A percentile compares a stretch with the other conserved stretches of the same genome.
Conservation (phyloP, 1,140 invertebrate species). For the Rhagoletis zephyria region DNA sequence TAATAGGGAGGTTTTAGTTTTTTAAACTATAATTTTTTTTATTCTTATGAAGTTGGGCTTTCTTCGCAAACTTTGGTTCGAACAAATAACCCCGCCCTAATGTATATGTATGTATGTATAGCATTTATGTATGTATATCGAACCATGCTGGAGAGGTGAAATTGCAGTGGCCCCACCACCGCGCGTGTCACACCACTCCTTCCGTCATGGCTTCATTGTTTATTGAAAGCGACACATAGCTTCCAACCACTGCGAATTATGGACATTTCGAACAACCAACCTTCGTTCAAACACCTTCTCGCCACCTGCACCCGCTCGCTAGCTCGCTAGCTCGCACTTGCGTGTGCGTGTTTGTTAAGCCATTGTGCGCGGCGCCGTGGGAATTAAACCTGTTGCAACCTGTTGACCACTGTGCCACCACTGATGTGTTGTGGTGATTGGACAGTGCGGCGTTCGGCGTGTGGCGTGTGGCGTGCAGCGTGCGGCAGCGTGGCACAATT, state of each 20-base stretch:
- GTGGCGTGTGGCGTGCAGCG: not conserved
- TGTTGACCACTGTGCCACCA: slow-evolving; percentile 16
- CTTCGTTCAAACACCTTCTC: too few relatives aligned
- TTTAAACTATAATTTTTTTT: too few relatives aligned
- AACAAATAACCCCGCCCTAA: too few relatives aligned
- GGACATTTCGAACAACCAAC: not conserved
- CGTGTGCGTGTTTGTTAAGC: not conserved
- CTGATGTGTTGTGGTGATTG: slow-evolving; percentile 16
- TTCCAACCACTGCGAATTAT: slow-evolving; percentile 12
- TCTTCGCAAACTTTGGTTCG: too few relatives aligned
- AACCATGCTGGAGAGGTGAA: not conserved
- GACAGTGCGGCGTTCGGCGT: not conserved
- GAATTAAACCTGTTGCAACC: slow-evolving; percentile 47
- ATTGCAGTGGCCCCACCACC: not conserved
- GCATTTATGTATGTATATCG: not conserved
- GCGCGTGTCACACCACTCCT: not conserved
- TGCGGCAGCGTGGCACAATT: slow-evolving; percentile 31
- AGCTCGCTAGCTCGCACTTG: too few relatives aligned
- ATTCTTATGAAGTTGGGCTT: too few relatives aligned
- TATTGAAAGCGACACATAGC: slow-evolving; percentile 20
- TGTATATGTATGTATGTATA: too few relatives aligned
- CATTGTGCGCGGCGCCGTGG: not conserved
- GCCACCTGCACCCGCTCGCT: too few relatives aligned
- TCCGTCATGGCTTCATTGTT: not conserved
- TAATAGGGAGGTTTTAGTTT: too few relatives aligned